These are phyloP conservation scores for Crocodylus rhombifer DNA, from an alignment of 2,797 vertebrate species.

Conservation along the genomic window DNA sequence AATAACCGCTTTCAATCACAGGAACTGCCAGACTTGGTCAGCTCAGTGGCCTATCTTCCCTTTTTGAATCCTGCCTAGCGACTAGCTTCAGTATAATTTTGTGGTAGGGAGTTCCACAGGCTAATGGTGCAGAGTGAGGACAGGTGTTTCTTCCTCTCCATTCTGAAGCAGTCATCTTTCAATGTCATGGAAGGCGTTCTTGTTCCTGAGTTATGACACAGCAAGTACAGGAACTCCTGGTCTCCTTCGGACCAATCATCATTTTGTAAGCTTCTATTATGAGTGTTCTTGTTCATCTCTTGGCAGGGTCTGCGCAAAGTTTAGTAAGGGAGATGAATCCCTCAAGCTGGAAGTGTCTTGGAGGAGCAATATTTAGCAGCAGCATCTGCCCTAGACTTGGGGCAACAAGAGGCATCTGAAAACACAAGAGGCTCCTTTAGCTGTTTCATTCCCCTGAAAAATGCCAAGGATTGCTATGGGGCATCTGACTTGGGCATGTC, in stretches of 20 bases:
- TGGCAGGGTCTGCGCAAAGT: background rate
- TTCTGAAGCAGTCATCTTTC: background rate
- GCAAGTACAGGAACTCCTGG: background rate
- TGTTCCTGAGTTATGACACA: conserved; percentile 7
- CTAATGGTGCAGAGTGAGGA: background rate
- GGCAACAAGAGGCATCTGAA: too few species aligned
- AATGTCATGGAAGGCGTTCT: background rate
- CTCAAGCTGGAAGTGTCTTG: background rate
- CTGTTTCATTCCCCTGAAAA: background rate
- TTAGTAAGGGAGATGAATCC: background rate
- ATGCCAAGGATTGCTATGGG: too few species aligned
- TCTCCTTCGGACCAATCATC: background rate
- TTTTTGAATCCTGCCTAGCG: background rate
- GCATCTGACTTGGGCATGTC: too few species aligned
- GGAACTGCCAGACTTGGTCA: conserved; percentile 53
- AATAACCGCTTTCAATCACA: conserved; percentile 52
- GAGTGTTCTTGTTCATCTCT: background rate
- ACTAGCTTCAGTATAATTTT: background rate
- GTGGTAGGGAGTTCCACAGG: conserved; percentile 8
- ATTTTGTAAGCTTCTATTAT: background rate
- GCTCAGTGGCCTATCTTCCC: conserved; percentile 3
- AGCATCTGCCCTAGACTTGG: background rate
- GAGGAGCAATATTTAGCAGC: background rate
- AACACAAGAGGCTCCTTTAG: background rate
- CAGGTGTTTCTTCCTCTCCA: background rate